Conservation (phyloP, 2,113 vertebrate species). For the Cygnus atratus region DNA sequence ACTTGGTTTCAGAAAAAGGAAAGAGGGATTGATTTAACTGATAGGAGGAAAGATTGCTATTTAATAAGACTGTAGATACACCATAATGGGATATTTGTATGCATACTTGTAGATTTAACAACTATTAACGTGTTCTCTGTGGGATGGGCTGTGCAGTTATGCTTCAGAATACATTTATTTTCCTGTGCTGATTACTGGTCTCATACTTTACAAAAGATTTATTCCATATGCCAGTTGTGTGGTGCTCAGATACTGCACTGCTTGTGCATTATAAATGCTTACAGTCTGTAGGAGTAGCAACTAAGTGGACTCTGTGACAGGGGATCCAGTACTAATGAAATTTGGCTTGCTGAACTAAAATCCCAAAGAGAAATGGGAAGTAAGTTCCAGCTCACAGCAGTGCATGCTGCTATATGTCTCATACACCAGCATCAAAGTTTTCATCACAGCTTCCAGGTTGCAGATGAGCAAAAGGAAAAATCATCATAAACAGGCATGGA, state of each 20-base stretch:
- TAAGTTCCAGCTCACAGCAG: not conserved
- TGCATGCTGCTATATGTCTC: not conserved
- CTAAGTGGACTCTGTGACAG: not conserved
- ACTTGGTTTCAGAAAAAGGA: slow-evolving; percentile 1
- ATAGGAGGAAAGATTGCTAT: slow-evolving; percentile 9
- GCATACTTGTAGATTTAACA: not conserved
- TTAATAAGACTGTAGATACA: not conserved
- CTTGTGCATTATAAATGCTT: not conserved
- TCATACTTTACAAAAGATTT: not conserved
- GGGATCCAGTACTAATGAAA: not conserved
- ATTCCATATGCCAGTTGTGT: not conserved
- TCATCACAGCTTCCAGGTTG: not conserved
- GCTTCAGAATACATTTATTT: not conserved
- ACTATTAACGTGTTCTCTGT: slow-evolving; percentile 18
- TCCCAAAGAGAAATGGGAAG: not conserved
- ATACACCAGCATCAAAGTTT: not conserved
- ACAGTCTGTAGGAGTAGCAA: not conserved
- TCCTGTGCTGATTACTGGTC: not conserved
- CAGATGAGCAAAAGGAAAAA: not conserved
- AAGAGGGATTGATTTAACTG: slow-evolving; percentile 15
- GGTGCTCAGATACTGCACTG: not conserved
- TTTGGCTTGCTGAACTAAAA: not conserved
- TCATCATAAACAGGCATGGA: not conserved
- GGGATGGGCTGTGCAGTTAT: not conserved
- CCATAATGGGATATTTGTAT: slow-evolving; percentile 6